Evolutionary conservation across 2,113 vertebrate species (phyloP).

Genomic region (Passer domesticus): DNA sequence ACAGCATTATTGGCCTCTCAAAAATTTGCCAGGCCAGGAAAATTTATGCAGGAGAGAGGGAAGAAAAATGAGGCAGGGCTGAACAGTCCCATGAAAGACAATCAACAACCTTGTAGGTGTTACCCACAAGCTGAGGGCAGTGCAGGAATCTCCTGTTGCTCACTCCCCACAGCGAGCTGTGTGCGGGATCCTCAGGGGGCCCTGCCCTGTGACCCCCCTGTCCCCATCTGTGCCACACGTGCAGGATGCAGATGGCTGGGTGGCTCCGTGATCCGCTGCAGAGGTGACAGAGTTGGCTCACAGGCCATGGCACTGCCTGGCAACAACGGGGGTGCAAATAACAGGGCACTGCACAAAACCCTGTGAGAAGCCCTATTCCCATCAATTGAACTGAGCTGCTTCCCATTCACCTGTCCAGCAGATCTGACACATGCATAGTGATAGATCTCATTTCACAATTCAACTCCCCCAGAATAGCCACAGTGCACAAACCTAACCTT

Average conservation of each 20-base stretch:
- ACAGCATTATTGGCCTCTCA: conserved; percentile 54
- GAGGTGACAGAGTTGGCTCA: background rate
- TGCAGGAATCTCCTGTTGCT: background rate
- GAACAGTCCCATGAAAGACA: background rate
- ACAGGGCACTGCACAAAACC: background rate
- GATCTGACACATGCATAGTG: background rate
- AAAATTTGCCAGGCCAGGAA: conserved; percentile 44
- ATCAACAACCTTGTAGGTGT: background rate
- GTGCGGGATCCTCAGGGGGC: rapidly evolving
- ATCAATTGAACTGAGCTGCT: background rate
- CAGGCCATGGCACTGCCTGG: background rate
- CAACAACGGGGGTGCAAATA: background rate
- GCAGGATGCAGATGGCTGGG: background rate
- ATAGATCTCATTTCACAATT: background rate
- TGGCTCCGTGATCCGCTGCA: background rate
- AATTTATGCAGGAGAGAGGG: conserved; percentile 19
- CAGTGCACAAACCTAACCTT: background rate
- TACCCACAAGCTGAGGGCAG: background rate
- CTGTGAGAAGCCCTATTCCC: background rate
- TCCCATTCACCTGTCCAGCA: background rate
- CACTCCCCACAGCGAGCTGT: background rate
- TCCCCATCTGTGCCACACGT: background rate
- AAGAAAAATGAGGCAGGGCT: background rate
- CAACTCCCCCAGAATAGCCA: rapidly evolving
- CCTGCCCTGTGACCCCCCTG: background rate